Evolutionary conservation across 2,888 invertebrate genomes (phyloP).

Genomic region (Eristalis intricaria): DNA sequence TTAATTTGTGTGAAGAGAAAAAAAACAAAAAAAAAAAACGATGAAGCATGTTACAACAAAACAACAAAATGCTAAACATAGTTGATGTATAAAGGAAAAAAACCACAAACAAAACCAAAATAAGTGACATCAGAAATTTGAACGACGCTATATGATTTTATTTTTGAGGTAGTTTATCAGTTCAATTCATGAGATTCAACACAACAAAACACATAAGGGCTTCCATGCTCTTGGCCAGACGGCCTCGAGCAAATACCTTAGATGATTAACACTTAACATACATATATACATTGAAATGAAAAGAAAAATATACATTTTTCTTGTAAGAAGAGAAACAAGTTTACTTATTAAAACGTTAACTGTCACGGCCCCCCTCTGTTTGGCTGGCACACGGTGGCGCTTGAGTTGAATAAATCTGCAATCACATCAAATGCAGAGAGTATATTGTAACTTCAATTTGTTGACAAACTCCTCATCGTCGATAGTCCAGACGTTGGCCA

Average conservation of each 20-base stretch:
- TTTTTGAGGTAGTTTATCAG: slow-evolving; percentile 59
- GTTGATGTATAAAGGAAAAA: slow-evolving; percentile 54
- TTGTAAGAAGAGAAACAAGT: not conserved
- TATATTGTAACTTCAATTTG: slow-evolving; percentile 70
- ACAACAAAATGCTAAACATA: slow-evolving; percentile 26
- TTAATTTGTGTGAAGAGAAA: slow-evolving; percentile 78
- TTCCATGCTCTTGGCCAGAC: slow-evolving; percentile 77
- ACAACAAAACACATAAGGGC: slow-evolving; percentile 80
- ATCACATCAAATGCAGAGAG: slow-evolving; percentile 41
- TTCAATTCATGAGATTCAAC: slow-evolving; percentile 62
- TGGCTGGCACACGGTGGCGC: slow-evolving; percentile 43
- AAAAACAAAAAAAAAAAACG: slow-evolving; percentile 28
- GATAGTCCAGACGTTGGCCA: no score
- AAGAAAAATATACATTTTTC: slow-evolving; percentile 49
- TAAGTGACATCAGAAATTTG: slow-evolving; percentile 43
- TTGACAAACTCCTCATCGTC: not conserved
- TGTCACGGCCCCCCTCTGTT: slow-evolving; percentile 61
- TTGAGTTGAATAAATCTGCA: slow-evolving; percentile 64
- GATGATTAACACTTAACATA: slow-evolving; percentile 34
- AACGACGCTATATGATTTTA: slow-evolving; percentile 30
- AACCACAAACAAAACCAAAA: slow-evolving; percentile 56
- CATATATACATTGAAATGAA: slow-evolving; percentile 18
- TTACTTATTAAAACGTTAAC: slow-evolving; percentile 71
- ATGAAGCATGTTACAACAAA: slow-evolving; percentile 39
- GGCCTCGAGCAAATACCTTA: slow-evolving; percentile 73